Evolutionary conservation across 2,113 vertebrate genomes (phyloP).

Genomic region (Engystomops pustulosus): DNA sequence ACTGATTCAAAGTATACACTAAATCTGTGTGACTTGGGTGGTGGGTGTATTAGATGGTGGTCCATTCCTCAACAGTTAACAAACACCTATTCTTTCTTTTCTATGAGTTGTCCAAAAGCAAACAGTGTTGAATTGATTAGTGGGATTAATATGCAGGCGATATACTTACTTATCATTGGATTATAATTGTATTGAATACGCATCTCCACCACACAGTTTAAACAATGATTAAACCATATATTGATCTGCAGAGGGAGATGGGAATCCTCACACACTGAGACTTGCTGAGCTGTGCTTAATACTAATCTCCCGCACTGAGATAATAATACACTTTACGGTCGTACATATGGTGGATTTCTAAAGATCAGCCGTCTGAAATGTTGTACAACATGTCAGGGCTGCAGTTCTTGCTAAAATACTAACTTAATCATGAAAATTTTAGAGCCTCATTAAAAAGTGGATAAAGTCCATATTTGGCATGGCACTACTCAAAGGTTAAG

Average conservation of each 20-base stretch:
- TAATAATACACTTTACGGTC: slow-evolving; percentile 52
- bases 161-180: slow-evolving; percentile 7
- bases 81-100: not conserved
- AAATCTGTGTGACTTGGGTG: no score
- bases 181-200: slow-evolving; percentile 25
- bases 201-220: slow-evolving; percentile 15
- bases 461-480: slow-evolving; percentile 77
- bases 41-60: not conserved
- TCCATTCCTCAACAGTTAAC: not conserved
- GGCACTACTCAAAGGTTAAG: slow-evolving; percentile 78
- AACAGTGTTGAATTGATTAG: not conserved
- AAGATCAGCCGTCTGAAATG: slow-evolving; percentile 77
- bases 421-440: slow-evolving; percentile 77
- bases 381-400: slow-evolving; percentile 81
- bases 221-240: slow-evolving; percentile 29
- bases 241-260: slow-evolving; percentile 15
- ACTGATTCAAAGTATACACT: not conserved
- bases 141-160: slow-evolving; percentile 13
- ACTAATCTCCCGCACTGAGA: slow-evolving; percentile 16
- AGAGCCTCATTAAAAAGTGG: slow-evolving; percentile 81
- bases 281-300: slow-evolving; percentile 23
- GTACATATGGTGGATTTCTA: slow-evolving; percentile 72
- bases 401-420: slow-evolving; percentile 79
- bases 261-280: slow-evolving; percentile 8
- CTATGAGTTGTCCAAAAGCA: not conserved